Conservation (phyloP, 2,113 vertebrate genomes). For the Chinchilla lanigera region DNA sequence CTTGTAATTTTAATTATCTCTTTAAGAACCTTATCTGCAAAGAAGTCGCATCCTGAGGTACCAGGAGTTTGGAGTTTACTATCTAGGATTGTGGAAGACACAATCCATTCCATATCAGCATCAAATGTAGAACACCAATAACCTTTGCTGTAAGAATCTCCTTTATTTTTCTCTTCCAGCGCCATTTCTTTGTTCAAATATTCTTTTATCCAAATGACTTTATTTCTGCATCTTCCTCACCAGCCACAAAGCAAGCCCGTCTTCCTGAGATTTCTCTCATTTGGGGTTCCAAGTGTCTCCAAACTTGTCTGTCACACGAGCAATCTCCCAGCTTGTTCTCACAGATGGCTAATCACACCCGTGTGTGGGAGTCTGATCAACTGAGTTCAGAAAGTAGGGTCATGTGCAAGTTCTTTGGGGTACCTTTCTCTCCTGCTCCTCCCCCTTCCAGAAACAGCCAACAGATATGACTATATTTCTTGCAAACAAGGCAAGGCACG, state of each 20-base stretch:
- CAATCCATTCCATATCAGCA: background rate
- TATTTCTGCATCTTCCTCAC: background rate
- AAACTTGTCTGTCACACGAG: background rate
- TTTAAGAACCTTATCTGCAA: background rate
- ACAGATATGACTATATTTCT: background rate
- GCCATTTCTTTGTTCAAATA: fast-evolving
- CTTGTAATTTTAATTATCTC: background rate
- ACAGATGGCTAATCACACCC: background rate
- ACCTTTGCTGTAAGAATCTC: background rate
- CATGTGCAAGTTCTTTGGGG: background rate
- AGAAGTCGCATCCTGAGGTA: background rate
- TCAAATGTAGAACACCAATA: fast-evolving
- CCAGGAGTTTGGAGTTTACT: background rate
- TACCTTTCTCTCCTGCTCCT: background rate
- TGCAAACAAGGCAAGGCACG: background rate
- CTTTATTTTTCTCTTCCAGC: background rate
- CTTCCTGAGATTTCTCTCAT: background rate
- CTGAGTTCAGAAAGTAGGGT: background rate
- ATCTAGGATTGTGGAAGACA: background rate
- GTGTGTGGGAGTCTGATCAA: background rate
- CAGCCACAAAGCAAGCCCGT: too few relatives aligned
- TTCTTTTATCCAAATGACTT: fast-evolving
- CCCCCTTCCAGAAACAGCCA: background rate
- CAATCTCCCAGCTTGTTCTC: background rate
- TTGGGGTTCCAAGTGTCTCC: background rate